These are phyloP conservation scores for Sebastes baramenuke DNA, from an alignment of 2,797 vertebrate genomes.

Conservation along the genomic window DNA sequence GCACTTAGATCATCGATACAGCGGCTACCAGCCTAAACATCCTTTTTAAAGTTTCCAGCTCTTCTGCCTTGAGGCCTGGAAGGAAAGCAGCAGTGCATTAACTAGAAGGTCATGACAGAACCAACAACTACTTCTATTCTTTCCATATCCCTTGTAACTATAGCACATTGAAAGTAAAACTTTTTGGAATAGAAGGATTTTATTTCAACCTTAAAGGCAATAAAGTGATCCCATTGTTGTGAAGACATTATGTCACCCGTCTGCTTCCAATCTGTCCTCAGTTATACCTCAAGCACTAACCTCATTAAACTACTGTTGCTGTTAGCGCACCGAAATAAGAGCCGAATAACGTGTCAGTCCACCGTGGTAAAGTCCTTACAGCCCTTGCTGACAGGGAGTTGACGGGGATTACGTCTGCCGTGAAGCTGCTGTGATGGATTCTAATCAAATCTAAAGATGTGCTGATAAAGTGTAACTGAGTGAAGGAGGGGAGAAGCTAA, in stretches of 20 bases:
- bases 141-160: neutral
- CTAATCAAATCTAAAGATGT: constrained; percentile 55
- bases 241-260: neutral
- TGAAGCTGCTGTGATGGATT: constrained; percentile 28
- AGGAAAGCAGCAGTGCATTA: neutral
- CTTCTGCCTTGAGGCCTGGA: neutral
- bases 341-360: neutral
- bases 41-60: neutral
- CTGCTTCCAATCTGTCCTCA: neutral
- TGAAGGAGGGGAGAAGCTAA: constrained; percentile 31
- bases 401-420: constrained; percentile 1
- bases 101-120: neutral
- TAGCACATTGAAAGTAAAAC: neutral
- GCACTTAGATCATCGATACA: neutral
- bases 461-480: constrained; percentile 36
- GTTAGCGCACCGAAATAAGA: constrained; percentile 25
- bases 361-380: neutral
- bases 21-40: neutral
- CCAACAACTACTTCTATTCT: neutral
- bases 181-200: neutral
- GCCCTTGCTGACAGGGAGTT: neutral
- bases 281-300: neutral
- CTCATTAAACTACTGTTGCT: constrained; percentile 10
- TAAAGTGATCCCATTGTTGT: neutral
- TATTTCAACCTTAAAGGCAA: neutral